Base-by-base conservation (phyloP, 2,797 vertebrate genomes). In the Eospalax fontanierii region DNA sequence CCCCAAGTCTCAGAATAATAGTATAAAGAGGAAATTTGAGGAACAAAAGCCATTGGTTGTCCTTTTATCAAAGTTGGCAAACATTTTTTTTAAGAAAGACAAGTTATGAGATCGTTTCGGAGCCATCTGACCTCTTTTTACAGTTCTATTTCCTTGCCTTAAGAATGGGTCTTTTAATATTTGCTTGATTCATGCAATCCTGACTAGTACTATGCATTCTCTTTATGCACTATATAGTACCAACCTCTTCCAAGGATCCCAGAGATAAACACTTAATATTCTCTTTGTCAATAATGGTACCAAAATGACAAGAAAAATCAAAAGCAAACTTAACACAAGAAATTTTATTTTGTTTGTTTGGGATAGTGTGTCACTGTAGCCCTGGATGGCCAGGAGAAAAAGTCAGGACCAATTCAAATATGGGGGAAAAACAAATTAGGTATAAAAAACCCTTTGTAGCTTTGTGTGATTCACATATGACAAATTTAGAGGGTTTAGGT, bases 81-180 rank as follows among this genome's bases (percentile, higher is more conserved):
- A 65, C 14, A 61, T 6, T 78, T 46, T n/a, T n/a, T n/a, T n/a
- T n/a, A n/a, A n/a, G n/a, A 43, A 70, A 61, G 80, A 57, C 22
- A 79, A 86, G 11, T 87, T 92, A 59, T 86, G 54, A 87, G 63
- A 92, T 38, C 57, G n/a, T 71, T 87, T 50, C 80, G 19, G 28
- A 63, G 54, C 15, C 71, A 54, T 81, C 26, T 93, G 40, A 81
- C 91, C 66, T 85, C 61, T 54, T 90, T 79, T 24, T 80, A 18
- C 54, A 80, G 14, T 92, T 76, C 8, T 84, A 15, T 87, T 87
- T n/a, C 74, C 33, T 87, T 87, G 61, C 11, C 30, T 85, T 85
- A 4, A 26, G 38, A 19, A 24, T 68, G 15, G 46, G 24, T 66
- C 43, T 54, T 66, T 68, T 43, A 43, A n/a, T 78, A 76, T 57